Percentiles rank a stretch among this genome's conserved stretches.
Evolutionary conservation across 2,888 invertebrate species (phyloP).

Genomic region (Drosophila aldrichi): DNA sequence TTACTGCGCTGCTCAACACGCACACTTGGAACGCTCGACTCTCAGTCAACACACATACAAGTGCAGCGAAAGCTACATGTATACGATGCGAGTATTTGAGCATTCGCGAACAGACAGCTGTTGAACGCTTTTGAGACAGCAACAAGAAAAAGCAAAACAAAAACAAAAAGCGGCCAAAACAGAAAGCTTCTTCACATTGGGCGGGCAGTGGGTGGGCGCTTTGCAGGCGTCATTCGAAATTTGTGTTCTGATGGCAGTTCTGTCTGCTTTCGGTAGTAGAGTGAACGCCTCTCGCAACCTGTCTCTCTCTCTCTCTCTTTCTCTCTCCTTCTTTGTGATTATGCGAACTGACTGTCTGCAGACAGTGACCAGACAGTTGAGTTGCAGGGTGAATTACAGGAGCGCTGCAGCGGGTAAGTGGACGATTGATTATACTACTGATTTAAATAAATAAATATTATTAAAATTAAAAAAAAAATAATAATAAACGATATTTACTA

Average conservation of each 20-base stretch:
- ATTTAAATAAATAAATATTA: neutral
- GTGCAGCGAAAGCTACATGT: constrained; percentile 36
- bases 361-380: constrained; percentile 67
- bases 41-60: constrained; percentile 49
- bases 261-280: constrained; percentile 15
- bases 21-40: constrained; percentile 41
- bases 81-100: constrained; percentile 41
- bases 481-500: neutral
- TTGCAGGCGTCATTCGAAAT: constrained; percentile 22
- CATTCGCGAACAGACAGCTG: constrained; percentile 57
- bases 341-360: constrained; percentile 60
- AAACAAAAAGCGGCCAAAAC: constrained; percentile 30
- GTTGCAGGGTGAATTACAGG: constrained; percentile 44
- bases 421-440: neutral
- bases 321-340: constrained; percentile 1
- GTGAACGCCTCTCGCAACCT: constrained; percentile 12
- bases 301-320: neutral
- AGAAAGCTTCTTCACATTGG: constrained; percentile 48
- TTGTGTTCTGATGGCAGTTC: constrained; percentile 22
- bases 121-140: constrained; percentile 69
- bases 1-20: constrained; percentile 63
- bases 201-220: constrained; percentile 18
- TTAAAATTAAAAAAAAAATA: neutral
- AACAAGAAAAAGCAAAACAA: constrained; percentile 11
- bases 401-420: constrained; percentile 13